Percentiles rank a stretch among this genome's conserved stretches.
phyloP scores from a whole-genome alignment of 2,888 invertebrate species.

The Conistra vaccinii region DNA sequence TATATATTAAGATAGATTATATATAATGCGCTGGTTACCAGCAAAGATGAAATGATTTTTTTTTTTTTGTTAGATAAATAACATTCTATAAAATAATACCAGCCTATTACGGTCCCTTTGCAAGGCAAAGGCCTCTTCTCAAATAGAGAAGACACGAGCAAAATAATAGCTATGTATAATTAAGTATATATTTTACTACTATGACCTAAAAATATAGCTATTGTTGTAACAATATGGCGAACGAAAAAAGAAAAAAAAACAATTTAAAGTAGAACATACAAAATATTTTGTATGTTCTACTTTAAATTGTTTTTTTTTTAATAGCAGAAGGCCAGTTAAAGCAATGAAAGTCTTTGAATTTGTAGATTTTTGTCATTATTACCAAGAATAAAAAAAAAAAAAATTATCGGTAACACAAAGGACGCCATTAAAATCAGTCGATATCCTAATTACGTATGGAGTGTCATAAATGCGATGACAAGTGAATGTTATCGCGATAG shows the following conservation, averaged over 20 bases:
- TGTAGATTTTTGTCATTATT: background rate
- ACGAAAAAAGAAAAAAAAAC: background rate
- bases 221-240: background rate
- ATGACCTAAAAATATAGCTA: too few species aligned
- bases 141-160: too few species aligned
- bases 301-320: too few species aligned
- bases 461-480: slow-evolving; percentile 51
- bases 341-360: background rate
- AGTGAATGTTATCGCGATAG: slow-evolving; percentile 54
- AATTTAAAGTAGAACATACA: background rate
- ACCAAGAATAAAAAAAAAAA: background rate
- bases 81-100: background rate
- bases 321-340: background rate
- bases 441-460: slow-evolving; percentile 55
- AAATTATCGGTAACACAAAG: slow-evolving; percentile 13
- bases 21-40: background rate
- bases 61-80: background rate
- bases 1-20: too few species aligned
- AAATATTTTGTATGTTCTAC: too few species aligned
- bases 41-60: too few species aligned
- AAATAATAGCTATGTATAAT: background rate
- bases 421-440: slow-evolving; percentile 28
- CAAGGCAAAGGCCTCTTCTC: too few species aligned
- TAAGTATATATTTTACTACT: background rate
- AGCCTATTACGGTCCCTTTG: too few species aligned